Conservation (phyloP, 2,113 vertebrate genomes). For the Oriolus oriolus region DNA sequence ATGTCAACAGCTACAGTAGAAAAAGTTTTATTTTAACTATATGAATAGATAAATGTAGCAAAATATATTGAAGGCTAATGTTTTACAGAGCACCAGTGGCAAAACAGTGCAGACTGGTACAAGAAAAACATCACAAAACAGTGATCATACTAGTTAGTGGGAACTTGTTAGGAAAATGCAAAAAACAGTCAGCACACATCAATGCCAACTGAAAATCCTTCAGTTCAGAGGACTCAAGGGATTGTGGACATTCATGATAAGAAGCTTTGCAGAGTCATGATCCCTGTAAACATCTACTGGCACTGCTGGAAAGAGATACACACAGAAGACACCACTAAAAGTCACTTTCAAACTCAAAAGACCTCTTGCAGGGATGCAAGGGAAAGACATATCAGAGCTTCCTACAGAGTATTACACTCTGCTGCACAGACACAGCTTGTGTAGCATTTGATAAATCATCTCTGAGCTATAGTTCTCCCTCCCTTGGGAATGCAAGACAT, state of each 20-base stretch:
- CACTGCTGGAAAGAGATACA: neutral
- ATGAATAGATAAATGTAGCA: neutral
- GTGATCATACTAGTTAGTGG: neutral
- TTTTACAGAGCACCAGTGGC: neutral
- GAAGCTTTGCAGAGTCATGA: neutral
- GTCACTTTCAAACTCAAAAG: neutral
- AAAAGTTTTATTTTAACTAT: neutral
- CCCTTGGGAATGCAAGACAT: neutral
- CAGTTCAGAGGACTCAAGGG: neutral
- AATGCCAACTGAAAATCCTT: neutral
- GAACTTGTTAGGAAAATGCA: neutral
- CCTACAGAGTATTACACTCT: neutral
- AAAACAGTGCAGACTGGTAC: neutral
- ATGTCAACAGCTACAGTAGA: neutral
- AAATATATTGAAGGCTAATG: neutral
- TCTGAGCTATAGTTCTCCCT: neutral
- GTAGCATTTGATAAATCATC: neutral
- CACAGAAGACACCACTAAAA: neutral
- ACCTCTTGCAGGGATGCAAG: neutral
- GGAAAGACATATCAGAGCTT: neutral
- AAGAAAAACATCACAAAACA: neutral
- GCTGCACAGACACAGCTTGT: neutral
- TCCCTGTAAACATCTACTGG: neutral
- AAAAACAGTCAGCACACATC: neutral
- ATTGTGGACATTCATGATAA: neutral